Evolutionary conservation across 2,113 vertebrate species (phyloP).

Genomic region (Numida meleagris): DNA sequence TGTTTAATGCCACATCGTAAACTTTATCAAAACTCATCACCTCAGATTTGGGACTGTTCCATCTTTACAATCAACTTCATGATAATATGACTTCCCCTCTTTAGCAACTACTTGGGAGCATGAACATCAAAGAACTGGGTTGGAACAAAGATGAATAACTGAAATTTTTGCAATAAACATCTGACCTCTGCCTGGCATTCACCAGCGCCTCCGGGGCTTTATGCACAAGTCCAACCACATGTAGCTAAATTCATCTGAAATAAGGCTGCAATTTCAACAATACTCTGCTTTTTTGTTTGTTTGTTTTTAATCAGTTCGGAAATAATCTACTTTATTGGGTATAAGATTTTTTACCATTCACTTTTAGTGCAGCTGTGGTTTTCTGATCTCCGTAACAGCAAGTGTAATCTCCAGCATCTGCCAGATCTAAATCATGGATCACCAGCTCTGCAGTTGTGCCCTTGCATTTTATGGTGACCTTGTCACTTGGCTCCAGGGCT

Average conservation of each 20-base stretch:
- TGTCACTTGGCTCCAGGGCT: conserved; percentile 65
- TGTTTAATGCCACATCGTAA: background rate
- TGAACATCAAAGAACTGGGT: fast-evolving
- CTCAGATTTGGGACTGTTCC: fast-evolving
- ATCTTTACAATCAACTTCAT: background rate
- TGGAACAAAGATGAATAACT: background rate
- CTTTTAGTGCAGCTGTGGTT: conserved; percentile 79
- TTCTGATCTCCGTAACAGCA: conserved; percentile 85
- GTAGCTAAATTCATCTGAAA: background rate
- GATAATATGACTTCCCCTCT: background rate
- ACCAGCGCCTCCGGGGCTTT: background rate
- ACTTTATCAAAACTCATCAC: background rate
- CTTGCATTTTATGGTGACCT: conserved; percentile 74
- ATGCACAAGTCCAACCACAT: background rate
- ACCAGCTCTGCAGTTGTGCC: conserved; percentile 73
- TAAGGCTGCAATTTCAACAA: background rate
- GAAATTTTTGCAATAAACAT: background rate
- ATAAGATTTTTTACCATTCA: conserved; percentile 77
- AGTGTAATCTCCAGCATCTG: conserved; percentile 80
- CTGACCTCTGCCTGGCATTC: background rate
- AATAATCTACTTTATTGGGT: background rate
- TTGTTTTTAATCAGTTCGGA: background rate
- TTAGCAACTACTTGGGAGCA: background rate
- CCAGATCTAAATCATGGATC: conserved; percentile 69
- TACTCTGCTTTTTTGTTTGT: too few relatives aligned